phyloP scores from a whole-genome alignment of 2,888 invertebrate species.

The Andrena trimmerana region DNA sequence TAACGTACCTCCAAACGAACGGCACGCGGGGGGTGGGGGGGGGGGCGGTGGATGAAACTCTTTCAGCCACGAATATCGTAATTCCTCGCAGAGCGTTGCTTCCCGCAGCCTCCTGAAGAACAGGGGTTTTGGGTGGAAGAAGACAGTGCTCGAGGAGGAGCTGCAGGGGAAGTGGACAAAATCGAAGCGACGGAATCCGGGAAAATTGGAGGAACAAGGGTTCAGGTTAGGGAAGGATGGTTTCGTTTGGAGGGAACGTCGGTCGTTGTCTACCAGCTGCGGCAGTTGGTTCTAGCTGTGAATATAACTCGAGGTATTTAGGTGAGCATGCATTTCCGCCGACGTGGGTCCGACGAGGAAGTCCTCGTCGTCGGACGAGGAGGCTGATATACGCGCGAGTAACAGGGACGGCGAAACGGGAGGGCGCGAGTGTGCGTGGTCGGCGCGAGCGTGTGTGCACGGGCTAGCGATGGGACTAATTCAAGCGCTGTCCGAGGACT shows the following conservation, averaged over 20 bases:
- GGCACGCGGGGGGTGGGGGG: too few species aligned
- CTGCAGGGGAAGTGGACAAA: too few species aligned
- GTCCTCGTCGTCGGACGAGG: conserved; percentile 25
- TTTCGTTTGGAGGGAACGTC: conserved; percentile 1
- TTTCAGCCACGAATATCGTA: not conserved
- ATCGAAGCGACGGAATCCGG: not conserved
- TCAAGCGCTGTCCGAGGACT: not conserved
- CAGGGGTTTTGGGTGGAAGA: not conserved
- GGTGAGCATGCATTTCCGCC: conserved; percentile 76
- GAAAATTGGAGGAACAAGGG: not conserved
- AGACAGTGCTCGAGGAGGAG: not conserved
- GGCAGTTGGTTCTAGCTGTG: conserved; percentile 58
- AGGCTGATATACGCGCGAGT: conserved; percentile 15
- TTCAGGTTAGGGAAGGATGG: not conserved
- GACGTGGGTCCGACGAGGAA: conserved; percentile 56
- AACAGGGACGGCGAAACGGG: not conserved
- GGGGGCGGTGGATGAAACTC: not conserved
- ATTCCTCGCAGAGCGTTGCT: not conserved
- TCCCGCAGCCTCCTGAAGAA: too few species aligned
- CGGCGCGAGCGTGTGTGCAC: not conserved
- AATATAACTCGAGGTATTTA: conserved; percentile 77
- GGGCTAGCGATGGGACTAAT: conserved; percentile 46
- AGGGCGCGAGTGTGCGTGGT: not conserved
- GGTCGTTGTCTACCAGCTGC: conserved; percentile 37
- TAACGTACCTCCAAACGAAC: not conserved